phyloP scores from a whole-genome alignment of 2,888 invertebrate species.

The Deilephila elpenor region DNA sequence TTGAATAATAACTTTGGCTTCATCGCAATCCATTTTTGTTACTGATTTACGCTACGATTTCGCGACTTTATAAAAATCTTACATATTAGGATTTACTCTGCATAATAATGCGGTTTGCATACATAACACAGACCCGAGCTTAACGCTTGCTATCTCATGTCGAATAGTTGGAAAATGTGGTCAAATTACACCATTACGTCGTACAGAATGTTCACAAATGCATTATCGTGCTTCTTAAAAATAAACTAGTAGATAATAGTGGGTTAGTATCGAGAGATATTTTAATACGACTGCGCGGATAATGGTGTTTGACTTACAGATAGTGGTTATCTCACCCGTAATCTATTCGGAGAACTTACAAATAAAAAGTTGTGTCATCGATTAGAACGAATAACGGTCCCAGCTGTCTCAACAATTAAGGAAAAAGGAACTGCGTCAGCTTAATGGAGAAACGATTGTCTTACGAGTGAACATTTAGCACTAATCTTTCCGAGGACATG shows the following conservation, averaged over 20 bases:
- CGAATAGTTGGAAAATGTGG: constrained; percentile 7
- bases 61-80: neutral
- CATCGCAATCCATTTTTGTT: neutral
- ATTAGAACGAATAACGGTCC: neutral
- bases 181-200: neutral
- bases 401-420: neutral
- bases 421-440: neutral
- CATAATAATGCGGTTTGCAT: neutral
- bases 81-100: neutral
- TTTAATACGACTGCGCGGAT: constrained; percentile 3
- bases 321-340: constrained; percentile 1
- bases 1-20: neutral
- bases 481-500: constrained; percentile 4
- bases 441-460: neutral
- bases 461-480: constrained; percentile 12
- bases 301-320: constrained; percentile 24
- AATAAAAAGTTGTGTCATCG: neutral
- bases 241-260: constrained; percentile 11
- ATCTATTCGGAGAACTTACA: constrained; percentile 10
- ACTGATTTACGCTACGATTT: neutral
- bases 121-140: neutral
- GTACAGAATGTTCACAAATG: constrained; percentile 2
- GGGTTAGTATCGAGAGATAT: constrained; percentile 4
- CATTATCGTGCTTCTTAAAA: constrained; percentile 12
- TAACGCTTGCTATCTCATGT: neutral